Base-by-base conservation (phyloP, 1,140 invertebrate species). In the Zaprionus vittiger region DNA sequence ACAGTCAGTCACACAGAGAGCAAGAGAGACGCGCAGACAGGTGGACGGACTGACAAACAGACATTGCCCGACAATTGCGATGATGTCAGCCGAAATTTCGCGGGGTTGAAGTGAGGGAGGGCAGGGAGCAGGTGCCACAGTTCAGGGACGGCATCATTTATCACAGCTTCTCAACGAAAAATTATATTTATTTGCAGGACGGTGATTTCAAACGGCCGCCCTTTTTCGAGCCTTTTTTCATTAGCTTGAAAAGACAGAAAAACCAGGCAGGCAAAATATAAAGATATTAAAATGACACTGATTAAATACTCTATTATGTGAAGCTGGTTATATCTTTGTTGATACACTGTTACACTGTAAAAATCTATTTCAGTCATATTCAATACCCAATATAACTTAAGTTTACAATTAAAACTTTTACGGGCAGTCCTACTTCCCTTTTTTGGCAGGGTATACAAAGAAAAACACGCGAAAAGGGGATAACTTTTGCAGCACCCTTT, bases 101-200 rank as follows among this genome's bases (percentile, higher is more conserved):
- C 26, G 57, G 22, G 26, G 26, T 37, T 38, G 9, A 37, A 38
- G 44, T 31, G 56, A 34, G 63, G 65, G 63, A 71, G 80, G n/a
- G 6, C 41, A n/a, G 65, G 68, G 57, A 65, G 80, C 77, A 79
- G 67, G 78, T 86, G 81, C 55, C 66, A 73, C 73, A 70, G 34
- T 26, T 76, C 55, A 34, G 60, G 28, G 59, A 34, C 67, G 22
- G 52, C 41, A 26, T 41, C 75, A 80, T 80, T 73, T 64, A 77
- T 80, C 77, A 73, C 31, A n/a, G 64, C 26, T 65, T 20, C 57
- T 31, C 41, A 59, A 11, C 34, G 73, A 81, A 77, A 81, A 76
- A 90, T 84, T 84, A 81, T 81, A 79, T 80, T 87, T 89, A 81
- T 87, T 87, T 81, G 55, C 52, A 54, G 37, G 41, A 68, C 66